These are phyloP conservation scores for Balaeniceps rex DNA, from an alignment of 2,113 vertebrate genomes.

Conservation along the genomic window DNA sequence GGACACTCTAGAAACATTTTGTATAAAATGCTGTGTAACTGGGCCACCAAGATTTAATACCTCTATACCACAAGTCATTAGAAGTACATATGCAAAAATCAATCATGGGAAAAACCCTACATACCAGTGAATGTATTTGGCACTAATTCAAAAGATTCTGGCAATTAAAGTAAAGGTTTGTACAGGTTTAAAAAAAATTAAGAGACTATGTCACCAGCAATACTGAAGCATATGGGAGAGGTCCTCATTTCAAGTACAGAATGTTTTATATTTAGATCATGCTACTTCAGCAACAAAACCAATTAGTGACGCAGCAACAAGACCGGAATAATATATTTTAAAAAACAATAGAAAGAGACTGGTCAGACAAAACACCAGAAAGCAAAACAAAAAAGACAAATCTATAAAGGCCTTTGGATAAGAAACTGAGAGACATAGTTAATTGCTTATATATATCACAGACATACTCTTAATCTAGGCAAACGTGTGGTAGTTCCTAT, in stretches of 20 bases:
- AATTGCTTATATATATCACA: slow-evolving; percentile 5
- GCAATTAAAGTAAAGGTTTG: neutral
- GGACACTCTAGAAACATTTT: neutral
- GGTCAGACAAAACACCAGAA: neutral
- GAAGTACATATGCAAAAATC: neutral
- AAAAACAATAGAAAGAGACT: neutral
- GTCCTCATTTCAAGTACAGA: neutral
- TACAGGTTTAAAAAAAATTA: neutral
- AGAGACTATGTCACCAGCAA: neutral
- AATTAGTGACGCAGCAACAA: neutral
- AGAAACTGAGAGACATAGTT: neutral
- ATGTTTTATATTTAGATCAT: neutral
- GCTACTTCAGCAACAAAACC: slow-evolving; percentile 6
- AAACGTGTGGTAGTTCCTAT: neutral
- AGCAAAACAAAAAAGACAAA: neutral
- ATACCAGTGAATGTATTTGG: neutral
- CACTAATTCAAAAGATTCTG: neutral
- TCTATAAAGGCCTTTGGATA: neutral
- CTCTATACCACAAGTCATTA: neutral
- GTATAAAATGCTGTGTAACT: neutral
- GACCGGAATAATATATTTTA: neutral
- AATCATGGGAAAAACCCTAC: neutral
- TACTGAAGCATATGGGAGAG: neutral
- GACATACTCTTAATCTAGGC: neutral
- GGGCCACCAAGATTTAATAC: neutral